Evolutionary conservation across 2,797 vertebrate species (phyloP), one percentile per base, ranked within the genome.

Genomic region (Bufotes viridis): DNA sequence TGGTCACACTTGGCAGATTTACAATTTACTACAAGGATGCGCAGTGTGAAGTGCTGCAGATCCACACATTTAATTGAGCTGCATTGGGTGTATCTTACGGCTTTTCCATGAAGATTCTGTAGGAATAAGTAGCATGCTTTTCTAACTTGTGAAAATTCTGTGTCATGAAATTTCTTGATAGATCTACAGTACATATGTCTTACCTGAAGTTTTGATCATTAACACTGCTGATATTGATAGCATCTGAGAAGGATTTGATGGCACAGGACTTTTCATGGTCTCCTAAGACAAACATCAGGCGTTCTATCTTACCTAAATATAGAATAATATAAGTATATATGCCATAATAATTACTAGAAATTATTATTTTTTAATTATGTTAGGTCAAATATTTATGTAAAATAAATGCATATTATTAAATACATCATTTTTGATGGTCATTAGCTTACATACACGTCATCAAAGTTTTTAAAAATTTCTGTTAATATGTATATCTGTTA

Each of bases 291-390:
- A 91, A 90, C 78, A 96, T 91, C 81, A 92, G 93, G 58, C 93
- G 26, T 87, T 95, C 93, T 80, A 96, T 92, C 90, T 94, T 92
- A 88, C 97, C 97, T 97, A n/a, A n/a, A n/a, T n/a, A n/a, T n/a
- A 84, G 87, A 74, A 57, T 13, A 14, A 42, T 42, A 42, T 42
- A 42, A 4, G 12, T 69, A 42, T 10, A 49, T 51, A 80, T 26
- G 4, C 55, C n/a, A 81, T 49, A 61, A 9, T 76, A 7, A 76
- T 74, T 74, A 14, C 29, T 22, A 5, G 57, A 49, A 81, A 34
- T n/a, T 49, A 11, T 17, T 0, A 8, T 26, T 26, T 0, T 15
- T 29, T 10, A 60, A 55, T 57, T 17, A 79, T 26, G 58, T 5
- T 34, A 70, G 14, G 29, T 14, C 26, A 70, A 74, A 2, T 14